A percentile compares a stretch with the other conserved stretches of the same genome.
These are phyloP conservation scores for Drosophila limbata DNA, from an alignment of 2,888 invertebrate genomes.

Conservation along the genomic window DNA sequence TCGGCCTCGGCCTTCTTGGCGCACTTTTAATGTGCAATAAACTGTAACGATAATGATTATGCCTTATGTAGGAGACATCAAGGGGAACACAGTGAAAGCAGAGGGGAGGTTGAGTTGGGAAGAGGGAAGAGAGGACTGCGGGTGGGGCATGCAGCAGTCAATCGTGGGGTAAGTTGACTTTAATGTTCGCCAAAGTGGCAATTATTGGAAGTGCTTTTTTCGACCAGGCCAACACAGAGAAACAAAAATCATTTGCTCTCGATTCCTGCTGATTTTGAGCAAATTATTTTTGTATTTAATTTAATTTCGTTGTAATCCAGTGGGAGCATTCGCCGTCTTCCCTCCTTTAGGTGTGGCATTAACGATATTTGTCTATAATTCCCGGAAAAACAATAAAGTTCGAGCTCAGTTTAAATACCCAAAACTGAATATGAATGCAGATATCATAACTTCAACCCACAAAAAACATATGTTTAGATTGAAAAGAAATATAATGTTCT, in stretches of 20 bases:
- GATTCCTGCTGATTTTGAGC: constrained; percentile 67
- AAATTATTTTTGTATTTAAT: constrained; percentile 80
- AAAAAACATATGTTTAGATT: background rate
- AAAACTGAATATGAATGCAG: background rate
- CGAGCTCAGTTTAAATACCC: too few relatives aligned
- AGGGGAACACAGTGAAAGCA: background rate
- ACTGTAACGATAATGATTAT: constrained; percentile 81
- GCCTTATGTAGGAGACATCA: constrained; percentile 60
- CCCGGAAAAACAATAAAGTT: background rate
- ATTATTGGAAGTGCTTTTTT: constrained; percentile 78
- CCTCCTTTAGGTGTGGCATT: background rate
- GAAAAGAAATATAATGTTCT: background rate
- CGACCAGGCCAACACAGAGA: constrained; percentile 39
- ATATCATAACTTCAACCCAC: constrained; percentile 5
- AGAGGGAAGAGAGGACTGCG: constrained; percentile 12
- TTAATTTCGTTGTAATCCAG: constrained; percentile 63
- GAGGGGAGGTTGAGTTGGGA: background rate
- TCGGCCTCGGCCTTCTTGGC: constrained; percentile 50
- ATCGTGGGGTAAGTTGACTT: constrained; percentile 78
- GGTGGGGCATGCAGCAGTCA: constrained; percentile 66
- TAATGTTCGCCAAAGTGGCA: constrained; percentile 79
- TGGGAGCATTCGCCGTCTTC: constrained; percentile 13
- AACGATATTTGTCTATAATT: background rate
- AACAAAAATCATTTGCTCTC: constrained; percentile 64
- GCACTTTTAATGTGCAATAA: constrained; percentile 81